These are phyloP conservation scores for Cheilinus undulatus DNA, from an alignment of 2,113 vertebrate genomes.

Conservation along the genomic window DNA sequence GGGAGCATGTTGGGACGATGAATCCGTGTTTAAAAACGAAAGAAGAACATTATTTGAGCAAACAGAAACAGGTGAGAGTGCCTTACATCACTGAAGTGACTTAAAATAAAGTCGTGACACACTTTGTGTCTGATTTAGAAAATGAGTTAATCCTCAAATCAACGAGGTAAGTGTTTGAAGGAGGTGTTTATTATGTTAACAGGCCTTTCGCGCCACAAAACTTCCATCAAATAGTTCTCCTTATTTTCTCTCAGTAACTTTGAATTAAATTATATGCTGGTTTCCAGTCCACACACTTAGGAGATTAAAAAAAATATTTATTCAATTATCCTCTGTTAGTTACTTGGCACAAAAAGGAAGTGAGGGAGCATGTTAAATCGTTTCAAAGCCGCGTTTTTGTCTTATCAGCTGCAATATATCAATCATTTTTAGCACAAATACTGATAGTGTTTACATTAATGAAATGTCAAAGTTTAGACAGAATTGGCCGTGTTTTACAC, in stretches of 20 bases:
- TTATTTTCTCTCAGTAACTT: neutral
- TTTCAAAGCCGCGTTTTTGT: neutral
- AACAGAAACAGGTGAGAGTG: constrained; percentile 52
- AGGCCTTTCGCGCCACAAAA: no score
- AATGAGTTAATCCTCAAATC: neutral
- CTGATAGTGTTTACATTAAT: neutral
- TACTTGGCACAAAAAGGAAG: no score
- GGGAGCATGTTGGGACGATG: neutral
- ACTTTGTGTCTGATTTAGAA: neutral
- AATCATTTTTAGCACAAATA: neutral
- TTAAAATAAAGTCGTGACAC: no score
- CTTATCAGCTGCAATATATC: neutral
- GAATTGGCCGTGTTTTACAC: neutral
- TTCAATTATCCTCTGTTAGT: no score
- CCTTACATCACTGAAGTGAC: no score
- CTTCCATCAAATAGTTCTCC: neutral
- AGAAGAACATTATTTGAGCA: constrained; percentile 17
- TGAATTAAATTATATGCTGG: neutral
- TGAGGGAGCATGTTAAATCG: no score
- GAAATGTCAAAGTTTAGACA: neutral
- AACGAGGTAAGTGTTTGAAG: constrained; percentile 44
- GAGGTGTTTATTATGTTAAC: no score
- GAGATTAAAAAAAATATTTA: no score
- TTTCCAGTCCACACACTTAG: neutral
- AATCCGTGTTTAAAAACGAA: neutral